phyloP scores from a whole-genome alignment of 2,113 vertebrate species.

The Okapia johnstoni region DNA sequence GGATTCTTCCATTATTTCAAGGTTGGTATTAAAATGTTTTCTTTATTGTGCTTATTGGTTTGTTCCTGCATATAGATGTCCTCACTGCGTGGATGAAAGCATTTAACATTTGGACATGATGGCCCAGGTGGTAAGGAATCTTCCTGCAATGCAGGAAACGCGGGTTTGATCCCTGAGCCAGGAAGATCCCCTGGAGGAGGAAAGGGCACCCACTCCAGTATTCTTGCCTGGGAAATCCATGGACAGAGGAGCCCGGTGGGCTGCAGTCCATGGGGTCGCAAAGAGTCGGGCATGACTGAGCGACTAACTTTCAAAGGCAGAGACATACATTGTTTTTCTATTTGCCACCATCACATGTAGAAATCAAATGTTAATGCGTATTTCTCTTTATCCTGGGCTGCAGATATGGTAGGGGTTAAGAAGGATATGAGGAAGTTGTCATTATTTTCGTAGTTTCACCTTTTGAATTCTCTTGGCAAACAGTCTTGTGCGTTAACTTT shows the following conservation, averaged over 20 bases:
- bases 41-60: not conserved
- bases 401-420: not conserved
- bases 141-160: not conserved
- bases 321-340: not conserved
- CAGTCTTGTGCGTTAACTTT: not conserved
- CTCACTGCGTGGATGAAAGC: not conserved
- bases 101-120: not conserved
- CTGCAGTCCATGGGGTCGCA: not conserved
- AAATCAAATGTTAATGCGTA: not conserved
- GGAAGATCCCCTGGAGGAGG: not conserved
- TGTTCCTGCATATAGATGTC: not conserved
- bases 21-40: constrained; percentile 79
- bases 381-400: not conserved
- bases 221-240: not conserved
- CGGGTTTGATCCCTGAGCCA: not conserved
- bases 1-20: constrained; percentile 90
- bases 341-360: not conserved
- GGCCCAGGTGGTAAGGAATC: not conserved
- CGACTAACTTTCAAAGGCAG: not conserved
- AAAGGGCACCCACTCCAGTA: not conserved
- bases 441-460: not conserved
- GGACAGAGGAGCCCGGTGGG: not conserved
- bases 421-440: not conserved
- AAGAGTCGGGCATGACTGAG: not conserved
- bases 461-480: not conserved